Percentiles rank a stretch among this genome's conserved stretches.
These are phyloP conservation scores for Cartodere bifasciata DNA, from an alignment of 2,888 invertebrate genomes.

Conservation along the genomic window DNA sequence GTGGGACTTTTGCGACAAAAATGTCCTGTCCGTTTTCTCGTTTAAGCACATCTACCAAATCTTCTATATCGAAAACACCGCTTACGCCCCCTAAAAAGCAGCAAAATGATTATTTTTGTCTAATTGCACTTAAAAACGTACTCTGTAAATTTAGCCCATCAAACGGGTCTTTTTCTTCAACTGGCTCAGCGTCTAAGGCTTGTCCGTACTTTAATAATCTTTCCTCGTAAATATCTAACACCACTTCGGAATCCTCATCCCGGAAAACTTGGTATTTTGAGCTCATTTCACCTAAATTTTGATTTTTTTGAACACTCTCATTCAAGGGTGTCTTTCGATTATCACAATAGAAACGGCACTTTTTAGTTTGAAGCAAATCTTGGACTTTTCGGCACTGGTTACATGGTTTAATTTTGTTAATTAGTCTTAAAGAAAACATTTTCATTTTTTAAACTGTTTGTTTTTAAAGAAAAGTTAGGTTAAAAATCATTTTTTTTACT, in stretches of 20 bases:
- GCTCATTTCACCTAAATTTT: constrained; percentile 21
- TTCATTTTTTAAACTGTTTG: no score
- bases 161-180: constrained; percentile 41
- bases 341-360: no score
- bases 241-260: constrained; percentile 54
- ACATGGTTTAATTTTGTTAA: no score
- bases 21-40: constrained; percentile 69
- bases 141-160: constrained; percentile 48
- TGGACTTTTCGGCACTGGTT: no score
- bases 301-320: no score
- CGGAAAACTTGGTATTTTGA: constrained; percentile 56
- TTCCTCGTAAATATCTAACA: constrained; percentile 65
- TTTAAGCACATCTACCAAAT: constrained; percentile 61
- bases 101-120: constrained; percentile 4
- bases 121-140: constrained; percentile 36
- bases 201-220: constrained; percentile 25
- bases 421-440: no score
- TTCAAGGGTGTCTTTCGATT: no score
- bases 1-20: constrained; percentile 66
- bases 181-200: constrained; percentile 25
- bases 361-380: no score
- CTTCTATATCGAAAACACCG: constrained; percentile 84
- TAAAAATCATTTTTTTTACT: no score
- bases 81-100: constrained; percentile 55
- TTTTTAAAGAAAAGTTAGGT: no score